Percentiles rank a stretch among this genome's conserved stretches.
These are phyloP conservation scores for Corticium candelabrum DNA, from an alignment of 37 sponge, comb jelly and placozoan genomes.

Conservation along the genomic window DNA sequence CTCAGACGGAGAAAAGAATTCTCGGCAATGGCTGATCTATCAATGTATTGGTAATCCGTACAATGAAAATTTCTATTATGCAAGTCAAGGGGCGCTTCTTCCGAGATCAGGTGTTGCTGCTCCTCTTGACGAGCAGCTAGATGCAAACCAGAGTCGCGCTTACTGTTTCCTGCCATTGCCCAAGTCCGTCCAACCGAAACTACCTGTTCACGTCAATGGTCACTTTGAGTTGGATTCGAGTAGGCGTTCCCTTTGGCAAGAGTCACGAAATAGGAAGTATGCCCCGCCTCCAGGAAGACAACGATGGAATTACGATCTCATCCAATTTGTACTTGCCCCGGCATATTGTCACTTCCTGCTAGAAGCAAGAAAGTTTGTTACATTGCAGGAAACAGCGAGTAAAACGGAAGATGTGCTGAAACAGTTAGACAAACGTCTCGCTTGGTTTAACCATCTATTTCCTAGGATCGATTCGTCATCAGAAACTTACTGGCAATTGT, in stretches of 20 bases:
- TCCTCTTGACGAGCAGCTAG: background rate
- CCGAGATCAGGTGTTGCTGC: constrained; percentile 13
- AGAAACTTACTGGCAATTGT: background rate
- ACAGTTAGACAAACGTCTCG: background rate
- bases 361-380: background rate
- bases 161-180: constrained; percentile 70
- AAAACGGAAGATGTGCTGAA: no score
- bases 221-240: constrained; percentile 45
- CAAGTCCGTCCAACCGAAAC: background rate
- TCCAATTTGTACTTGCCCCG: background rate
- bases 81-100: background rate
- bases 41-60: background rate
- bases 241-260: constrained; percentile 32
- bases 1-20: no score
- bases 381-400: background rate
- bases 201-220: constrained; percentile 67
- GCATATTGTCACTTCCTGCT: background rate
- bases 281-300: no score
- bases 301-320: background rate
- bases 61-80: background rate
- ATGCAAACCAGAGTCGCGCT: constrained; percentile 21
- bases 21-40: background rate
- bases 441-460: background rate
- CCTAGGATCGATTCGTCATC: background rate
- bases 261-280: background rate